Percentiles rank a stretch among this genome's conserved stretches.
These are phyloP conservation scores for Zootermopsis nevadensis DNA, from an alignment of 2,888 invertebrate species.

Conservation along the genomic window DNA sequence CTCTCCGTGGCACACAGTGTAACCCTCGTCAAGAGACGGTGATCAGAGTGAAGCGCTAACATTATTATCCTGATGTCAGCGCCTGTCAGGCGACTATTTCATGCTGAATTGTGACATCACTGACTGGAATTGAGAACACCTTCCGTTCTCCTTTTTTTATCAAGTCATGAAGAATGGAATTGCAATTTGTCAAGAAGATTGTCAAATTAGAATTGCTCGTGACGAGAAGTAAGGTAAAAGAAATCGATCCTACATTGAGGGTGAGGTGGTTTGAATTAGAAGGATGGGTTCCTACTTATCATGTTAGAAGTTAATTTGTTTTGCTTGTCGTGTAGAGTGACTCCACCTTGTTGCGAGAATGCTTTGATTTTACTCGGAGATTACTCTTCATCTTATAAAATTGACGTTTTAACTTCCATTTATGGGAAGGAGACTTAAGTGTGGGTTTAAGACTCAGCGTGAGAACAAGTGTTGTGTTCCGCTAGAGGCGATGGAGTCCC, in stretches of 20 bases:
- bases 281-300: background rate
- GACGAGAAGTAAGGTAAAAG: background rate
- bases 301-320: background rate
- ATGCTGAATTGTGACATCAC: background rate
- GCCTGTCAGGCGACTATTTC: background rate
- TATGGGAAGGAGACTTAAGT: background rate
- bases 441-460: background rate
- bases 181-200: conserved; percentile 6
- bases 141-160: background rate
- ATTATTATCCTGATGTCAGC: background rate
- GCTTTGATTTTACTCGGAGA: background rate
- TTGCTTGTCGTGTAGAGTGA: conserved; percentile 4
- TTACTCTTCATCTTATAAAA: background rate
- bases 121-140: background rate
- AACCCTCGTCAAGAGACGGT: background rate
- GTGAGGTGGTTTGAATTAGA: background rate
- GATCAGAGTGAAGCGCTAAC: background rate
- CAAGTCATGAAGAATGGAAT: background rate
- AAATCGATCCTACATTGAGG: background rate
- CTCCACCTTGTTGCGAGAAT: background rate
- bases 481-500: too few relatives aligned
- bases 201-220: conserved; percentile 13
- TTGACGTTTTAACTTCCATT: background rate
- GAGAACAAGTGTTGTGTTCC: background rate
- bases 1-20: background rate